These are phyloP conservation scores for Peromyscus californicus DNA, from an alignment of 2,113 vertebrate species.

Conservation along the genomic window DNA sequence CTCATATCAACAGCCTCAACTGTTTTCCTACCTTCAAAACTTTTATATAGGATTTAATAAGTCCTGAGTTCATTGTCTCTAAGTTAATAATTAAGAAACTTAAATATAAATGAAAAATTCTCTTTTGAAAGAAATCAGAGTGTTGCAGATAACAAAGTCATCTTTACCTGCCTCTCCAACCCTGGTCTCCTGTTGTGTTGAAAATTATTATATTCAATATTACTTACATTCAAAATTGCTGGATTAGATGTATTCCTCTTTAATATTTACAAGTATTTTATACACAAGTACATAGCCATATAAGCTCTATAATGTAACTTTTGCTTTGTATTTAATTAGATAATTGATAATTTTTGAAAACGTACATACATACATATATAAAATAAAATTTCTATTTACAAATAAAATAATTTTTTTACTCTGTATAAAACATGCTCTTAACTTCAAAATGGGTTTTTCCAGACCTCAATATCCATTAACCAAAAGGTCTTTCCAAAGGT, in stretches of 20 bases:
- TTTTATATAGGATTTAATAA: not conserved
- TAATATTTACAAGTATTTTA: not conserved
- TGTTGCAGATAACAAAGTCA: not conserved
- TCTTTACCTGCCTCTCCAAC: not conserved
- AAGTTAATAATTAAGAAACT: not conserved
- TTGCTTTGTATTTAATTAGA: constrained; percentile 2
- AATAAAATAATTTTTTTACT: not conserved
- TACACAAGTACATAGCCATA: not conserved
- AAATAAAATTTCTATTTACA: not conserved
- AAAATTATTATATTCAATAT: not conserved
- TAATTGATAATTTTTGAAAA: not conserved
- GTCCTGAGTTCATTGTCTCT: not conserved
- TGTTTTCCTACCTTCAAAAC: not conserved
- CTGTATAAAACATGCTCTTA: not conserved
- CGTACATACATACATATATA: not conserved
- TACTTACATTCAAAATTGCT: not conserved
- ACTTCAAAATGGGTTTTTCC: not conserved
- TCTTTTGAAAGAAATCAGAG: not conserved
- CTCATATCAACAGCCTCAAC: not conserved
- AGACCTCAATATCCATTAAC: not conserved
- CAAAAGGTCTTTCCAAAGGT: not conserved
- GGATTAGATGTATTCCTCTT: not conserved
- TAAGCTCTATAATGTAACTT: not conserved
- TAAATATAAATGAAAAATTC: constrained; percentile 10
- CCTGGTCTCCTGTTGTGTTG: not conserved